Conservation (phyloP, 2,113 vertebrate genomes). For the Calcarius ornatus region DNA sequence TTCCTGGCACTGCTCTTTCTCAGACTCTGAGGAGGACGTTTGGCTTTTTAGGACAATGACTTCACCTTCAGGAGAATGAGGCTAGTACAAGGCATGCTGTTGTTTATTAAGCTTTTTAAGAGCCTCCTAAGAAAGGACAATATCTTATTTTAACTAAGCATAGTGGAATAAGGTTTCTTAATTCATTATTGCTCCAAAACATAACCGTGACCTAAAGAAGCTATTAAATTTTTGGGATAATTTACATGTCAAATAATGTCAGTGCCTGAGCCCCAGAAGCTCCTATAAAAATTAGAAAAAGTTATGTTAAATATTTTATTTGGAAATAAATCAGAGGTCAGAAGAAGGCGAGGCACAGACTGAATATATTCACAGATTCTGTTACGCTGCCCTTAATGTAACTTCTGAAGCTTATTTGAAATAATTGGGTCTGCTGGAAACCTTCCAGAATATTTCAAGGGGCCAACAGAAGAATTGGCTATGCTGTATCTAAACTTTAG, state of each 20-base stretch:
- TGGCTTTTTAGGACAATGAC: not conserved
- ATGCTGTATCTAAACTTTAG: constrained; percentile 46
- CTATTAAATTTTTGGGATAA: not conserved
- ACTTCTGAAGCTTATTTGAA: constrained; percentile 68
- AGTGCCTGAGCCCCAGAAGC: not conserved
- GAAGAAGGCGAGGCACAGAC: constrained; percentile 1
- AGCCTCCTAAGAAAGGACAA: not conserved
- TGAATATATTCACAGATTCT: constrained; percentile 46
- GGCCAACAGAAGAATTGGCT: constrained; percentile 36
- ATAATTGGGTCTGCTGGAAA: constrained; percentile 66
- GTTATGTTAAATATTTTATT: constrained; percentile 43
- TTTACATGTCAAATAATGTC: constrained; percentile 15
- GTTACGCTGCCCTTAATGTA: constrained; percentile 36
- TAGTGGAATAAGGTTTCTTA: not conserved
- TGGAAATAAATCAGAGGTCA: constrained; percentile 47
- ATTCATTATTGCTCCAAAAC: not conserved
- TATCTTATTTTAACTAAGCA: not conserved
- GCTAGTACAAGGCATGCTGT: not conserved
- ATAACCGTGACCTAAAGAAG: not conserved
- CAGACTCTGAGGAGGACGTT: not conserved
- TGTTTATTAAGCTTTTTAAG: not conserved
- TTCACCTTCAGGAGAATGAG: not conserved
- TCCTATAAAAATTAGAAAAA: not conserved
- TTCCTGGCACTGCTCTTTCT: not conserved
- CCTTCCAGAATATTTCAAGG: constrained; percentile 63